These are phyloP conservation scores for Microctenopoma steveboyesi DNA, from an alignment of 2,797 vertebrate species.

Conservation along the genomic window DNA sequence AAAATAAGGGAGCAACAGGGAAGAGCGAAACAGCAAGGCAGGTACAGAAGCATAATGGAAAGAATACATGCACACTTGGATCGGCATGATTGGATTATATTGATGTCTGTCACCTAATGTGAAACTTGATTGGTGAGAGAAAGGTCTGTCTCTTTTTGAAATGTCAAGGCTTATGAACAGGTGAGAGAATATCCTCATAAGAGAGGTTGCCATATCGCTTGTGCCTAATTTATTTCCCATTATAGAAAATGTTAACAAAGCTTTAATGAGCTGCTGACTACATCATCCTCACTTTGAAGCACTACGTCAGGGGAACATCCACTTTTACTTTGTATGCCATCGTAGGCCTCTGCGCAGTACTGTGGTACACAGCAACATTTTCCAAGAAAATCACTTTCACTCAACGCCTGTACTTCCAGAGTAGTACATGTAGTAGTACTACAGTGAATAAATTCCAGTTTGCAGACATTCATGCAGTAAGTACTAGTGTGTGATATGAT, in stretches of 20 bases:
- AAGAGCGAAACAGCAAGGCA: slow-evolving; percentile 29
- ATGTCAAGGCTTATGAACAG: slow-evolving; percentile 71
- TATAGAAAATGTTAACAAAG: slow-evolving; percentile 75
- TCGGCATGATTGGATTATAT: slow-evolving; percentile 61
- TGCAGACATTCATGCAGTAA: slow-evolving; percentile 12
- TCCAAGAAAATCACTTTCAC: slow-evolving; percentile 48
- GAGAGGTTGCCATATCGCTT: slow-evolving; percentile 58
- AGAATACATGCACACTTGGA: slow-evolving; percentile 50
- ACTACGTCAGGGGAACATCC: slow-evolving; percentile 67
- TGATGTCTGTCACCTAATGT: slow-evolving; percentile 58
- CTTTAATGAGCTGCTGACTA: slow-evolving; percentile 73
- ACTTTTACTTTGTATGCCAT: slow-evolving; percentile 66
- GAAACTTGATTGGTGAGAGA: slow-evolving; percentile 62
- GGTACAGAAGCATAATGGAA: slow-evolving; percentile 43
- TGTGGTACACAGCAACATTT: slow-evolving; percentile 58
- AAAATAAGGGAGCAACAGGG: slow-evolving; percentile 21
- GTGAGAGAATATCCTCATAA: slow-evolving; percentile 54
- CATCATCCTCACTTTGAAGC: slow-evolving; percentile 69
- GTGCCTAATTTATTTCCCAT: slow-evolving; percentile 74
- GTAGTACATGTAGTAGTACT: background rate
- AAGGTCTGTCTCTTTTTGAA: slow-evolving; percentile 64
- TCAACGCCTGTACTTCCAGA: slow-evolving; percentile 38
- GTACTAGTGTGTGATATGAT: background rate
- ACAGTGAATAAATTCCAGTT: background rate
- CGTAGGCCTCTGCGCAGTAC: slow-evolving; percentile 51